Base-by-base conservation (phyloP, 2,113 vertebrate species). In the Synchiropus splendidus region DNA sequence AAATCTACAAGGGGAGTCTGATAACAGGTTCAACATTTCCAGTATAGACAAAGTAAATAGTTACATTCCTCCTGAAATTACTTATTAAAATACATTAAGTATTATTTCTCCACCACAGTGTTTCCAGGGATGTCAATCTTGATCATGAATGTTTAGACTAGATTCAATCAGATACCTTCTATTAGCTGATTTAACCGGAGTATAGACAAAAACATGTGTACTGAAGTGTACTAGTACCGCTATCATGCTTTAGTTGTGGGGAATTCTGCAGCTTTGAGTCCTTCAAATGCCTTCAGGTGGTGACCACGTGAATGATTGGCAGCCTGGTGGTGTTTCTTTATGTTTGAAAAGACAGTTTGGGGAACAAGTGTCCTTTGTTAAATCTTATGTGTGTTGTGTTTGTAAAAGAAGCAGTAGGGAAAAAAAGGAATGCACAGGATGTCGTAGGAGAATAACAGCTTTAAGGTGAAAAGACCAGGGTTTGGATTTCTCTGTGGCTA, bases 51-150 rank as follows among this genome's bases (percentile, higher is more conserved):
- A 76, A 63, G 54, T 71, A 75, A 81, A 72, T 47, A 63, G 39
- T 54, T 31, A 51, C 54, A 71, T 54, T 65, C 45, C 61, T 66
- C 72, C 45, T 67, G 42, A 60, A 75, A 53, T 59, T 54, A 77
- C 65, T 69, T 65, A 64, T 64, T 67, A 39, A 73, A 80, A 80
- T 67, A 67, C 54, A 70, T 74, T 66, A 65, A 45, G 51, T 70
- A 62, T 64, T 76, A 57, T 70, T 74, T 35, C 60, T 64, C 18
- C 16, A 32, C 59, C 59, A 36, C 58, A 51, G 37, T 41, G 39
- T 71, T 79, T 66, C 62, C 44, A 12, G 16, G 36, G 35, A 16
- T 76, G 73, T 74, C 75, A 75, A 67, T 71, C 69, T 75, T 70
- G 54, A 74, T 68, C 63, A 70, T 44, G 70, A 42, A 70, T 72